Base-by-base conservation (phyloP, 2,888 invertebrate species). In the Ennomos fuscantarius region DNA sequence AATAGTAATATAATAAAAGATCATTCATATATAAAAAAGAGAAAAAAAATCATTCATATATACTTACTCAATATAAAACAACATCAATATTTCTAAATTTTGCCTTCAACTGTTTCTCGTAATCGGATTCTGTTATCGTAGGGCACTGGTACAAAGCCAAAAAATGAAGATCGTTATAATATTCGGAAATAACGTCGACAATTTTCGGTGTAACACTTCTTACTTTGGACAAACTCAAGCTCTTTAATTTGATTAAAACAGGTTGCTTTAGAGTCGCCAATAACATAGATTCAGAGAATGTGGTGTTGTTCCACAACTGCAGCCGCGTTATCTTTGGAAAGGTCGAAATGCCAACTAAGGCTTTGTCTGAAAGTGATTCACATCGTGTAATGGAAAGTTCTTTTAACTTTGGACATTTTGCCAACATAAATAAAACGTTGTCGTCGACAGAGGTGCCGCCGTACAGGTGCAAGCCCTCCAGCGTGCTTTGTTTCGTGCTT, bases 41-140 rank as follows among this genome's bases (percentile, higher is more conserved):
- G 24, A 6, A 6, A 24, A 2, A 24, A 24, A 24, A 24, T 24
- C 24, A 24, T 24, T 6, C 24, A 24, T 24, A 6, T 6, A 24
- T 24, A 24, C 24, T 6, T 24, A 24, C 34, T 78, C 66, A 88
- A 72, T 89, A 88, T 57, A 91, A 76, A 34, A 91, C 88, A 37
- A 91, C 84, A 66, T 89, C 86, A 66, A 89, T 87, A 72, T 89
- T 87, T 62, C 85, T 77, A 69, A 92, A 90, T 72, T 89, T 91
- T 1, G 84, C 78, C 65, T 86, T 87, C 9, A 92, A 70, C 65
- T 88, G 86, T 64, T 86, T 87, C 70, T 86, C 86, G 73, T 89
- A 89, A 70, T 88, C 87, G 13, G 81, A 83, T 60, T 85, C 81
- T 43, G 84, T 78, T 39, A 92, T 85, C 70, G 71, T 79, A 9